phyloP scores from a whole-genome alignment of 2,888 invertebrate species.

The Pinctada fucata region DNA sequence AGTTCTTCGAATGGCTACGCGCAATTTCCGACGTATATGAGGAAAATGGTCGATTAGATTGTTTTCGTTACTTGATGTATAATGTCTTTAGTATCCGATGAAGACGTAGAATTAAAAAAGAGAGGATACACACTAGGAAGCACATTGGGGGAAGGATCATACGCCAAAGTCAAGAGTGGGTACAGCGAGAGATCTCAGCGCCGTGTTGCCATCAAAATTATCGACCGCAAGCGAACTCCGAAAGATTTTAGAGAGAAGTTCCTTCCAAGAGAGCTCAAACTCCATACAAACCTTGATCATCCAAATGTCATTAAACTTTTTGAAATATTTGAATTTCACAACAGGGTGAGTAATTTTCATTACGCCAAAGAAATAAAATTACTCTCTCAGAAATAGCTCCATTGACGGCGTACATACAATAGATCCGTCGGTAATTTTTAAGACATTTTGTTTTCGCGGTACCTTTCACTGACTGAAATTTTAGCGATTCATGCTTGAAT shows the following conservation, averaged over 20 bases:
- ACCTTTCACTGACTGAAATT: no score
- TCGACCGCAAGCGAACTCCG: constrained; percentile 84
- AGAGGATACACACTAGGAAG: constrained; percentile 79
- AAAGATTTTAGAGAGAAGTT: constrained; percentile 89
- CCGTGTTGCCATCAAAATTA: constrained; percentile 82
- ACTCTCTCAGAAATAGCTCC: no score
- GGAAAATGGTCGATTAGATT: no score
- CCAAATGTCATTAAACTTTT: constrained; percentile 88
- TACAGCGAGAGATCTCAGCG: constrained; percentile 60
- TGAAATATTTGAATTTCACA: constrained; percentile 86
- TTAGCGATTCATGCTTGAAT: no score
- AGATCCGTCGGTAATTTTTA: no score
- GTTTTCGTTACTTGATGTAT: no score
- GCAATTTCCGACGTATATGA: neutral
- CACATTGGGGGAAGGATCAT: constrained; percentile 74
- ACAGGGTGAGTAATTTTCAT: constrained; percentile 80
- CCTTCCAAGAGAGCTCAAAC: constrained; percentile 88
- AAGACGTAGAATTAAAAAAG: constrained; percentile 73
- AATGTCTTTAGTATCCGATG: constrained; percentile 51
- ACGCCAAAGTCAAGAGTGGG: constrained; percentile 85
- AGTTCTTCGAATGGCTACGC: neutral
- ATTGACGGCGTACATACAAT: no score
- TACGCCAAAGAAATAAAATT: constrained; percentile 28
- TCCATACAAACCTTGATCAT: constrained; percentile 86
- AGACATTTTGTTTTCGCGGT: no score